Evolutionary conservation across 2,797 vertebrate genomes (phyloP).

Genomic region (Balearica regulorum): DNA sequence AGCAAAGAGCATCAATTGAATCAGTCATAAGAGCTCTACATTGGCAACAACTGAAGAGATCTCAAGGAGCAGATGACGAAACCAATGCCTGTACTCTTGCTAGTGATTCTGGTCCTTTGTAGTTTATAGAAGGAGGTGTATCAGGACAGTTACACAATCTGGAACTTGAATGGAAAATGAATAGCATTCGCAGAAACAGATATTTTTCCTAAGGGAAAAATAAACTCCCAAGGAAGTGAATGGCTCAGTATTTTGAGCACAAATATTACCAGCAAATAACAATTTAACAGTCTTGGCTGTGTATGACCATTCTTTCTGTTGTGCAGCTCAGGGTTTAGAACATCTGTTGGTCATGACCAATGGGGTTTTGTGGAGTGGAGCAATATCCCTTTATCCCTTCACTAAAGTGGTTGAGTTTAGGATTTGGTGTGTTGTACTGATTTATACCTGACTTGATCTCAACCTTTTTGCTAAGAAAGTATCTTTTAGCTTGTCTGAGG

Average conservation of each 20-base stretch:
- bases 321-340: background rate
- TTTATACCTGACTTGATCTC: background rate
- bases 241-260: background rate
- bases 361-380: background rate
- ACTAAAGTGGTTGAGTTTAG: background rate
- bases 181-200: background rate
- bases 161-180: background rate
- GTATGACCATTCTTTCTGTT: background rate
- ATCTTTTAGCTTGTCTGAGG: background rate
- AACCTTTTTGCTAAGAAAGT: background rate
- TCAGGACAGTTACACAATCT: background rate
- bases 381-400: background rate
- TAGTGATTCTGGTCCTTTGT: background rate
- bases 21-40: background rate
- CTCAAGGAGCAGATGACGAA: background rate
- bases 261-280: background rate
- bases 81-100: background rate
- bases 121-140: background rate
- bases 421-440: background rate
- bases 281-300: background rate
- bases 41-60: background rate
- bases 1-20: background rate
- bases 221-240: background rate
- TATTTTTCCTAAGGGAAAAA: conserved; percentile 9
- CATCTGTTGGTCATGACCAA: background rate